These are phyloP conservation scores for Pithys albifrons DNA, from an alignment of 2,113 vertebrate species.

Conservation along the genomic window DNA sequence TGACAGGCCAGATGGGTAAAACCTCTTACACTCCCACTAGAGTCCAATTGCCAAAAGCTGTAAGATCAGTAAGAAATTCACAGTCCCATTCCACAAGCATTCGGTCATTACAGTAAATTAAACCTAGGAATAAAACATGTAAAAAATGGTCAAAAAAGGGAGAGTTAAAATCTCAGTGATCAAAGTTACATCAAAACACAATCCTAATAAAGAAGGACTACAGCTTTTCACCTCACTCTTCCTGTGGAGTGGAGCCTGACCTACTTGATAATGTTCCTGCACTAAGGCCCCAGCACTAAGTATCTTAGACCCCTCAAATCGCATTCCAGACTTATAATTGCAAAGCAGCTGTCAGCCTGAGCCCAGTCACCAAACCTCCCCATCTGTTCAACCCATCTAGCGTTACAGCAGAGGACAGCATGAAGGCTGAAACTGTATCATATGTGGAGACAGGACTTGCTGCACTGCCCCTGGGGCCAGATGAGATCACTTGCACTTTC, in stretches of 20 bases:
- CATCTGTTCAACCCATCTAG: constrained; percentile 64
- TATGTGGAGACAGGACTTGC: neutral
- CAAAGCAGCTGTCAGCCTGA: constrained; percentile 65
- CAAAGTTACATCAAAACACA: neutral
- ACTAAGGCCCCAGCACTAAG: constrained; percentile 27
- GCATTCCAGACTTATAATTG: constrained; percentile 70
- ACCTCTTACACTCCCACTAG: neutral
- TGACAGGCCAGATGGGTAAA: neutral
- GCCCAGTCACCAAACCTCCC: constrained; percentile 24
- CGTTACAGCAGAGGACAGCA: constrained; percentile 57
- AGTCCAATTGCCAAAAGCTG: neutral
- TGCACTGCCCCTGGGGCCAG: neutral
- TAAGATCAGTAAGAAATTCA: neutral
- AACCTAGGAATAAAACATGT: neutral
- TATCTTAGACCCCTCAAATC: constrained; percentile 64
- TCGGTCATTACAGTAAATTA: neutral
- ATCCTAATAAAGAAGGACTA: neutral
- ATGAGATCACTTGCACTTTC: neutral
- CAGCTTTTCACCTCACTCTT: neutral
- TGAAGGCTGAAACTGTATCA: constrained; percentile 19
- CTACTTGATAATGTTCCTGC: constrained; percentile 13
- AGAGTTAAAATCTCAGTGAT: neutral
- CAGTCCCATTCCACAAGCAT: neutral
- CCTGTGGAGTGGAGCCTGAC: constrained; percentile 31
- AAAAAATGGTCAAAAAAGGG: neutral